These are phyloP conservation scores for Tetragonisca angustula DNA, from an alignment of 2,888 invertebrate species.

Conservation along the genomic window DNA sequence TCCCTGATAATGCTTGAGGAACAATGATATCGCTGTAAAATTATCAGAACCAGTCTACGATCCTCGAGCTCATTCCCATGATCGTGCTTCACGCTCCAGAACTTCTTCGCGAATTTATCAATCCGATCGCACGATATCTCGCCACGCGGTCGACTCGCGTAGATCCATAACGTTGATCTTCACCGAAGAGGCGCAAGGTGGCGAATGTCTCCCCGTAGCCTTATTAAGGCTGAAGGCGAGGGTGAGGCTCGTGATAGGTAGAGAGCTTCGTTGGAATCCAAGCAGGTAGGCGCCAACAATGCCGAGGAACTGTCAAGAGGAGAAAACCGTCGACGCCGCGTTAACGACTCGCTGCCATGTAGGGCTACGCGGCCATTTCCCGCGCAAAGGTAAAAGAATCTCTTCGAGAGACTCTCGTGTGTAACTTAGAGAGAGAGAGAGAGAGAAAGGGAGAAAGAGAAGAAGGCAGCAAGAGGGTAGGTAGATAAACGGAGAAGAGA, in stretches of 20 bases:
- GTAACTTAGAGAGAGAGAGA: slow-evolving; percentile 45
- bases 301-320: slow-evolving; percentile 68
- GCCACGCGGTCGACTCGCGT: neutral
- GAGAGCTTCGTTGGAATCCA: slow-evolving; percentile 70
- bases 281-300: slow-evolving; percentile 75
- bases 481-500: slow-evolving; percentile 1
- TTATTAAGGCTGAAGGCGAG: slow-evolving; percentile 68
- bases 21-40: neutral
- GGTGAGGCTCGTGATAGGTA: slow-evolving; percentile 70
- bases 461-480: neutral
- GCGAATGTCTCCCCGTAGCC: slow-evolving; percentile 47
- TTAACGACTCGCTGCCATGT: slow-evolving; percentile 79
- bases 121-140: slow-evolving; percentile 28
- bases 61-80: neutral
- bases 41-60: neutral
- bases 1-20: neutral
- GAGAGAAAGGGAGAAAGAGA: neutral
- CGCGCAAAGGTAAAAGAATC: slow-evolving; percentile 64
- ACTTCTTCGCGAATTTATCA: slow-evolving; percentile 26
- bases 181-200: slow-evolving; percentile 37
- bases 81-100: neutral
- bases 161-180: slow-evolving; percentile 38
- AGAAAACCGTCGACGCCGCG: slow-evolving; percentile 75
- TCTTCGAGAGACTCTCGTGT: slow-evolving; percentile 29
- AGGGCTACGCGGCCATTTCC: slow-evolving; percentile 73